Conservation (phyloP, 2,113 vertebrate genomes). For the Megaleporinus macrocephalus region DNA sequence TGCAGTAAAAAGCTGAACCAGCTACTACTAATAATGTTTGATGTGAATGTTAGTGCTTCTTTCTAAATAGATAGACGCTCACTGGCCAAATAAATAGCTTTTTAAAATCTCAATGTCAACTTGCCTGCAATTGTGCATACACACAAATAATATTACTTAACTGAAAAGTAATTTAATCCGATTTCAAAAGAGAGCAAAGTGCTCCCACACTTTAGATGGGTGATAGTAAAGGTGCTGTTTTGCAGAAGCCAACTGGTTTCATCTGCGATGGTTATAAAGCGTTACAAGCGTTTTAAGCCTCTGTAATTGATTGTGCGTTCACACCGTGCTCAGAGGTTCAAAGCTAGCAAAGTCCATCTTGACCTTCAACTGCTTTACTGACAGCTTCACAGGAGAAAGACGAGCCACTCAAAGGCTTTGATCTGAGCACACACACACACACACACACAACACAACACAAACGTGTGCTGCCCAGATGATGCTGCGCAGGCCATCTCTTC, state of each 20-base stretch:
- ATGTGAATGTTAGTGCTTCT: no score
- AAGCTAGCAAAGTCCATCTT: constrained; percentile 29
- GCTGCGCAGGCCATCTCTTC: constrained; percentile 22
- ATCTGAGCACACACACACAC: constrained; percentile 13
- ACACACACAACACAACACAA: constrained; percentile 14
- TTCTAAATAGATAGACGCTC: no score
- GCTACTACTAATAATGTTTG: no score
- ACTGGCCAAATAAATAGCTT: no score
- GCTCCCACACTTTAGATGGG: neutral
- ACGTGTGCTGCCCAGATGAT: constrained; percentile 15
- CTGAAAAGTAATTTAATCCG: no score
- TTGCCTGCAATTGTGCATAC: no score
- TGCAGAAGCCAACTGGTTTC: constrained; percentile 32
- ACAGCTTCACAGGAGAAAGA: constrained; percentile 36
- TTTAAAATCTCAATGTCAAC: no score
- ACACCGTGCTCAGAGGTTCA: constrained; percentile 42
- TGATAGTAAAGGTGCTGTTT: neutral
- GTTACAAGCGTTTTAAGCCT: constrained; percentile 30
- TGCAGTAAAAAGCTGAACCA: no score
- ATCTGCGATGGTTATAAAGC: constrained; percentile 33
- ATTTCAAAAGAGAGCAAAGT: no score
- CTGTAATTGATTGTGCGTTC: constrained; percentile 39
- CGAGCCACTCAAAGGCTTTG: constrained; percentile 28
- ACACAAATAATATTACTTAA: no score
- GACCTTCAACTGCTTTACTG: constrained; percentile 44